Evolutionary conservation across 2,888 invertebrate species (phyloP).

Genomic region (Lithosia quadra): DNA sequence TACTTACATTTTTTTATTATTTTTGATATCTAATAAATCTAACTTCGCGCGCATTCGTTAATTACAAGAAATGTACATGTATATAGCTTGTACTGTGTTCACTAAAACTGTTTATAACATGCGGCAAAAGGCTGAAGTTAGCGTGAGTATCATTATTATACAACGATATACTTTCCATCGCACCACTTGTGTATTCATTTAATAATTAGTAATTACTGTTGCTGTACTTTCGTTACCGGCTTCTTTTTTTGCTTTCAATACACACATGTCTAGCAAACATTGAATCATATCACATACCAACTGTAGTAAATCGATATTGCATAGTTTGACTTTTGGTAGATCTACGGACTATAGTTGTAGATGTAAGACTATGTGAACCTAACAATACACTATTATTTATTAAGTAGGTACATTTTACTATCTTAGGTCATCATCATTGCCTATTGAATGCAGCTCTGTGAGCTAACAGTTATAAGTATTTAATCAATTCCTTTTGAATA

Average conservation of each 20-base stretch:
- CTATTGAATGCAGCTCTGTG: not conserved
- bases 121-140: conserved; percentile 90
- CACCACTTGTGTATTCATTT: conserved; percentile 32
- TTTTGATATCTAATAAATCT: not conserved
- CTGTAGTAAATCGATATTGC: not conserved
- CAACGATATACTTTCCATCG: conserved; percentile 51
- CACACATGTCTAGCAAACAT: conserved; percentile 1
- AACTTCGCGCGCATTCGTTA: conserved; percentile 4
- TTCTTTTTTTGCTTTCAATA: conserved; percentile 18
- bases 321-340: not conserved
- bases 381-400: not conserved
- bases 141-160: conserved; percentile 87
- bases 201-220: conserved; percentile 15
- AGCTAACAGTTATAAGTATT: not conserved
- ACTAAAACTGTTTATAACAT: conserved; percentile 78
- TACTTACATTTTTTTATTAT: too few relatives aligned
- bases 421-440: conserved; percentile 10
- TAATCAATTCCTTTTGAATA: not conserved
- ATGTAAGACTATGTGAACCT: not conserved
- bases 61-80: conserved; percentile 52
- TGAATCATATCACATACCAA: conserved; percentile 2
- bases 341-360: not conserved
- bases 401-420: not conserved
- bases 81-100: conserved; percentile 77
- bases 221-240: conserved; percentile 19